These are phyloP conservation scores for Sepiola atlantica DNA, from an alignment of 2,888 invertebrate species.

Conservation along the genomic window DNA sequence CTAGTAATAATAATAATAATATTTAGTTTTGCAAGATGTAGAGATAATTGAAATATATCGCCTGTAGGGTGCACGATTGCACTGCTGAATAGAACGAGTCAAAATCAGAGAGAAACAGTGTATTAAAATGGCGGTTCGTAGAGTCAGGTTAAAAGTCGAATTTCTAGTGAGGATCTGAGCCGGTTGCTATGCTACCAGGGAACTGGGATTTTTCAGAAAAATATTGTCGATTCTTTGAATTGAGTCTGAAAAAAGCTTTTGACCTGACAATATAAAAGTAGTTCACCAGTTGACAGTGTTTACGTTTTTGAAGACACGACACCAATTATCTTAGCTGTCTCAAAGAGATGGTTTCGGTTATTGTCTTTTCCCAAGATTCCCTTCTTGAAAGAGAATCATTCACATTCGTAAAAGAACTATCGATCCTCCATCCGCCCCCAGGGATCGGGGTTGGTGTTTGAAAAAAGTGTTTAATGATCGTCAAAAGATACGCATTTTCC, in stretches of 20 bases:
- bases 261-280: not conserved
- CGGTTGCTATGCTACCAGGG: not conserved
- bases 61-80: not conserved
- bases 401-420: not conserved
- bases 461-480: not conserved
- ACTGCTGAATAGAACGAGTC: not conserved
- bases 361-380: not conserved
- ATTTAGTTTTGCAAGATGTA: not conserved
- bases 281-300: not conserved
- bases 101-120: not conserved
- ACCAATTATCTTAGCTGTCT: not conserved
- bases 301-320: not conserved
- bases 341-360: not conserved
- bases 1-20: too few relatives aligned
- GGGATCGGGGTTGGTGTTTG: not conserved
- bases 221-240: not conserved
- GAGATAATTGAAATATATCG: not conserved
- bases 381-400: not conserved
- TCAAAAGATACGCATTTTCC: too few relatives aligned
- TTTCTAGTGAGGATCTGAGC: not conserved
- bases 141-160: not conserved
- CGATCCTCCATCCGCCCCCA: not conserved
- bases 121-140: not conserved
- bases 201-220: not conserved
- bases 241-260: not conserved